These are phyloP conservation scores for Melinaea marsaeus DNA, from an alignment of 2,888 invertebrate genomes.

Conservation along the genomic window DNA sequence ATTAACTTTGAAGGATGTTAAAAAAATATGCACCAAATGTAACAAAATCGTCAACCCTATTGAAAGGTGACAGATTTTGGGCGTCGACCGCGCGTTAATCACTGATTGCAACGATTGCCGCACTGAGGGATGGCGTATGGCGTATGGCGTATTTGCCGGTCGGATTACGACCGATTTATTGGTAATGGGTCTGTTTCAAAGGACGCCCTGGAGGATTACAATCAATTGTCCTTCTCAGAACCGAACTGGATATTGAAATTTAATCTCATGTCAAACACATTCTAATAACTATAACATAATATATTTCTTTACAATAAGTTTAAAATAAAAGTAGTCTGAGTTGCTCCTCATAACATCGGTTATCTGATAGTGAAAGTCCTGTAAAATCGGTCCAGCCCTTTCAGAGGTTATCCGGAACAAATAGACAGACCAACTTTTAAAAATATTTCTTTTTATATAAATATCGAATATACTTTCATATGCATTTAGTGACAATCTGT, in stretches of 20 bases:
- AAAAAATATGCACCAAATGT: background rate
- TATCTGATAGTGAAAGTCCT: too few relatives aligned
- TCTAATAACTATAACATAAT: too few relatives aligned
- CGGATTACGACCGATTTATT: conserved; percentile 48
- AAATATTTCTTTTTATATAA: too few relatives aligned
- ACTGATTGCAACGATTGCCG: conserved; percentile 33
- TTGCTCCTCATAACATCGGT: too few relatives aligned
- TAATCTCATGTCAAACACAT: background rate
- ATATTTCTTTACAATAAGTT: too few relatives aligned
- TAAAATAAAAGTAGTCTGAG: too few relatives aligned
- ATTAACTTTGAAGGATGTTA: too few relatives aligned
- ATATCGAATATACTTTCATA: too few relatives aligned
- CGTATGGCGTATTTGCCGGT: conserved; percentile 50
- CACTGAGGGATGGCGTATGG: conserved; percentile 49
- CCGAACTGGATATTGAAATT: conserved; percentile 13
- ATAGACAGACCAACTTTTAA: too few relatives aligned
- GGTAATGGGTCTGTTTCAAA: conserved; percentile 43
- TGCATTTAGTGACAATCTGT: too few relatives aligned
- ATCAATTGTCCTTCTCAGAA: conserved; percentile 27
- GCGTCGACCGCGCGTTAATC: conserved; percentile 48
- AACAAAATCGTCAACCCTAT: conserved; percentile 24
- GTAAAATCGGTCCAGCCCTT: too few relatives aligned
- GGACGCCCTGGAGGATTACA: conserved; percentile 34
- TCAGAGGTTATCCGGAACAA: too few relatives aligned
- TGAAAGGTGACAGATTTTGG: conserved; percentile 38